phyloP scores from a whole-genome alignment of 1,140 invertebrate species.

The Babylonia areolata region DNA sequence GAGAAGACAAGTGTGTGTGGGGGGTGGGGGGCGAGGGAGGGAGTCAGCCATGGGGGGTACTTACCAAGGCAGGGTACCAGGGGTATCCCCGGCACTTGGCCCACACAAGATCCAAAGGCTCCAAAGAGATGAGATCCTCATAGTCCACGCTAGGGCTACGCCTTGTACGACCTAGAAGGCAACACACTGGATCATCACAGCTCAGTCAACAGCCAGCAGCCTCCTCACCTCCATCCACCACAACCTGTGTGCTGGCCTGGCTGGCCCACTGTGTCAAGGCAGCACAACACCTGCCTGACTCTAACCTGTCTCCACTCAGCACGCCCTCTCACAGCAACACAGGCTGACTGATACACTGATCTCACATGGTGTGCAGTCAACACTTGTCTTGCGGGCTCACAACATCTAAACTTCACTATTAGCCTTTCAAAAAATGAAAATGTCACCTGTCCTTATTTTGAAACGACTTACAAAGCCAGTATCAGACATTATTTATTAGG shows the following conservation, averaged over 20 bases:
- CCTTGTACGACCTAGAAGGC: slow-evolving; percentile 61
- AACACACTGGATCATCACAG: slow-evolving; percentile 14
- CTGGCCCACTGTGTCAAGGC: not conserved
- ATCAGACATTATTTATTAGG: no score
- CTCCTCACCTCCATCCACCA: not conserved
- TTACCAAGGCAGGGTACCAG: slow-evolving; percentile 94
- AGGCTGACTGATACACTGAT: no score
- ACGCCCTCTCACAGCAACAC: no score
- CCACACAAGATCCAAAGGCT: slow-evolving; percentile 95
- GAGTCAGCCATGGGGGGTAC: slow-evolving; percentile 47
- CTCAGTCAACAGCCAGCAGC: not conserved
- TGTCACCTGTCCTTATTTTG: no score
- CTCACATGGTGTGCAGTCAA: no score
- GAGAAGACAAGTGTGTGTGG: not conserved
- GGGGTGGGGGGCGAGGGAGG: not conserved
- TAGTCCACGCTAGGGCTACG: slow-evolving; percentile 71
- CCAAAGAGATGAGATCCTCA: slow-evolving; percentile 78
- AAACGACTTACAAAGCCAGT: no score
- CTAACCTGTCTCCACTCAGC: no score
- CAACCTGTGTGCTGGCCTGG: not conserved
- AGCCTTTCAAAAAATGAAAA: no score
- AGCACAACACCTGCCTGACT: not conserved
- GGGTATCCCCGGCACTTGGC: slow-evolving; percentile 97
- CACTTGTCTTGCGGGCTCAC: no score
- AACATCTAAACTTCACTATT: no score